Evolutionary conservation across 2,797 vertebrate genomes (phyloP), one percentile per base, ranked within the genome.

Genomic region (Chaetodon trifasciatus): DNA sequence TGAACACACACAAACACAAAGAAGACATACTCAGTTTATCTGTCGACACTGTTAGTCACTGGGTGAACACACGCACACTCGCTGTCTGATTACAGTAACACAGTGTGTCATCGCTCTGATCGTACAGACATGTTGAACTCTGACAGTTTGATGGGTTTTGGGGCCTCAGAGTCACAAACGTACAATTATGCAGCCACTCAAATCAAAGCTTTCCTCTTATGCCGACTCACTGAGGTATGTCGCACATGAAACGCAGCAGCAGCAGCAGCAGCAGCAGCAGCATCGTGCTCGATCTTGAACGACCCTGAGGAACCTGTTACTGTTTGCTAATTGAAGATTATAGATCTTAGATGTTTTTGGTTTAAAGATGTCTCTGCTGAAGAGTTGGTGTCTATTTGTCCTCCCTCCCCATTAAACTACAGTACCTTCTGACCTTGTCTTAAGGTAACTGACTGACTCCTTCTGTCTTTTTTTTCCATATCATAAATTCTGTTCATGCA

Each of bases 71-170:
- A 37, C 64, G 0, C 62, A 47, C 10, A 39, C 39, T 15, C 46
- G 70, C 63, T 50, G 61, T 52, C 35, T 70, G 44, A 80, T 74
- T 82, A 70, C 58, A 78, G 68, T 49, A 65, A 56, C 65, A 32
- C 16, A 37, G 17, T 35, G 28, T 74, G 24, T 81, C 76, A 80
- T 81, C 78, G 7, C 39, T 67, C 50, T 42, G 42, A 78, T 46
- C 1, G 50, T 56, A 35, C 57, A 72, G 49, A 82, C 73, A 53
- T 46, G 71, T 65, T 62, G 56, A 42, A n/a, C 39, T 74, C 79
- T 66, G 82, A 83, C 84, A 86, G 80, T 28, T 71, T 88, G 76
- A 86, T 85, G 85, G 77, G 24, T 17, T 70, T 21, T 58, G 56
- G 75, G 58, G 76, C 60, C 74, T 72, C 56, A 13, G 3, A 49